These are phyloP conservation scores for Pristionchus fissidentatus DNA, from an alignment of 2,888 invertebrate species.

Conservation along the genomic window DNA sequence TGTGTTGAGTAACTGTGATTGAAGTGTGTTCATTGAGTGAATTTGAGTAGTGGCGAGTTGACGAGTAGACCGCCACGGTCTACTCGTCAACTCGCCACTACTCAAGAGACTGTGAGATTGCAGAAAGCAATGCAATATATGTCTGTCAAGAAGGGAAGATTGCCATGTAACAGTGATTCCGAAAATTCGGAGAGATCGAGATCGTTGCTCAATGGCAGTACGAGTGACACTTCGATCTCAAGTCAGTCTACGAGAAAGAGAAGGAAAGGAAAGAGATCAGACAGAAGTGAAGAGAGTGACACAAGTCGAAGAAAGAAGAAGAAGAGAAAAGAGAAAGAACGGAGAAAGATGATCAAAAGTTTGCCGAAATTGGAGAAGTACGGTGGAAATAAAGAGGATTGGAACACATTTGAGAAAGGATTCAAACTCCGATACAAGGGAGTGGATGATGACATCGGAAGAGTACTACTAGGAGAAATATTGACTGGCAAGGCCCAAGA, in stretches of 20 bases:
- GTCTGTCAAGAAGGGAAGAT: too few species aligned
- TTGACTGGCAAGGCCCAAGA: neutral
- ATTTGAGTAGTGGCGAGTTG: too few species aligned
- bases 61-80: too few species aligned
- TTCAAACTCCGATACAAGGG: neutral
- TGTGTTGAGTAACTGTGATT: too few species aligned
- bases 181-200: too few species aligned
- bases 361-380: neutral
- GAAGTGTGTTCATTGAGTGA: too few species aligned
- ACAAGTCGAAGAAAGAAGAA: neutral
- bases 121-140: too few species aligned
- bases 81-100: too few species aligned
- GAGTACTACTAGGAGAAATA: neutral
- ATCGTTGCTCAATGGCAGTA: too few species aligned
- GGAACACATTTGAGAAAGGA: neutral
- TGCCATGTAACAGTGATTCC: too few species aligned
- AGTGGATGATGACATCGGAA: neutral
- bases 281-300: neutral
- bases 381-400: neutral
- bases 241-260: neutral
- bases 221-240: too few species aligned
- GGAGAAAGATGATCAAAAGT: neutral
- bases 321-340: neutral
- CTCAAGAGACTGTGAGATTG: too few species aligned
- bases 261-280: neutral